phyloP scores from a whole-genome alignment of 1,140 invertebrate species.

The Meteorus sp. region DNA sequence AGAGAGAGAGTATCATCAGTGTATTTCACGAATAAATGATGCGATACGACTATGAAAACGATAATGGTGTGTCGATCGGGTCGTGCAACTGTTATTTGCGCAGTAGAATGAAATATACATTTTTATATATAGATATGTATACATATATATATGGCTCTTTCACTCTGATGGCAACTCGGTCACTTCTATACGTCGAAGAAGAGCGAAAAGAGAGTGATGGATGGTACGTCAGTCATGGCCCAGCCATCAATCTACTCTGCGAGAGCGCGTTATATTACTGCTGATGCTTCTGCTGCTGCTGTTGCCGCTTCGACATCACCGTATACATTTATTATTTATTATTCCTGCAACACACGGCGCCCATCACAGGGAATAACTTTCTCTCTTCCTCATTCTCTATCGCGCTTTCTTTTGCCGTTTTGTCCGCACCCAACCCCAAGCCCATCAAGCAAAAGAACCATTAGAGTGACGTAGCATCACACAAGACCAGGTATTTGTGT shows the following conservation, averaged over 20 bases:
- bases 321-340: constrained; percentile 57
- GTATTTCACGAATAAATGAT: constrained; percentile 1
- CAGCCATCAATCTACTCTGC: constrained; percentile 55
- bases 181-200: constrained; percentile 12
- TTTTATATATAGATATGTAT: no score
- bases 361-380: constrained; percentile 24
- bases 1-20: background rate
- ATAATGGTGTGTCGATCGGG: no score
- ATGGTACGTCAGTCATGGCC: constrained; percentile 58
- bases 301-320: no score
- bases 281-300: constrained; percentile 16
- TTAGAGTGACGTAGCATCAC: constrained; percentile 47
- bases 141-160: no score
- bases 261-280: no score
- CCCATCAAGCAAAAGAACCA: constrained; percentile 19
- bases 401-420: constrained; percentile 16
- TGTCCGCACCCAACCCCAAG: constrained; percentile 14
- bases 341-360: constrained; percentile 46
- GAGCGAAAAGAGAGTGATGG: constrained; percentile 49
- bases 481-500: constrained; percentile 2
- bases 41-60: background rate
- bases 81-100: no score
- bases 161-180: background rate
- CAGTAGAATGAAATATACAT: no score
- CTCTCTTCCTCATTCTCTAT: no score